These are phyloP conservation scores for Cryptomyrus ogoouensis DNA, from an alignment of 2,113 vertebrate genomes.

Conservation along the genomic window DNA sequence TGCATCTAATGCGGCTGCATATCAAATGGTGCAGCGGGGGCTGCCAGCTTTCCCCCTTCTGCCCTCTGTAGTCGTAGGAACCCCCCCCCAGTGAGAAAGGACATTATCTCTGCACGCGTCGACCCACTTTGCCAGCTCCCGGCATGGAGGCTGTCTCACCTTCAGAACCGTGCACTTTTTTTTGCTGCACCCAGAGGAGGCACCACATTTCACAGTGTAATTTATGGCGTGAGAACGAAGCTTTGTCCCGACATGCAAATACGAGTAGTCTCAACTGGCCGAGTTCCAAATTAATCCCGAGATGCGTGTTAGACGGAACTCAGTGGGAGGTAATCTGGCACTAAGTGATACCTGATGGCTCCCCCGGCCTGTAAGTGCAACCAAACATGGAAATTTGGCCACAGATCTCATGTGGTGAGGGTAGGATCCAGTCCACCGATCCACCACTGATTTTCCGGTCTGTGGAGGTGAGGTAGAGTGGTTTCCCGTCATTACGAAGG, in stretches of 20 bases:
- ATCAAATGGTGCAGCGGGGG: background rate
- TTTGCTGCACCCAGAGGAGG: background rate
- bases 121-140: background rate
- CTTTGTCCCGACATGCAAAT: background rate
- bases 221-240: background rate
- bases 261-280: background rate
- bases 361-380: background rate
- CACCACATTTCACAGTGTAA: background rate
- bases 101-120: background rate
- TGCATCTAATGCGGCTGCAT: background rate
- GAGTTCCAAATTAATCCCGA: background rate
- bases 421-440: background rate
- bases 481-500: background rate
- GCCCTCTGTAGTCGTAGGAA: background rate
- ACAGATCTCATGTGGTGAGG: background rate
- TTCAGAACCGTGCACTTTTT: background rate
- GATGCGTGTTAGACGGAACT: background rate
- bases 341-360: background rate
- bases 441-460: background rate
- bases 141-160: background rate
- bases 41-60: background rate
- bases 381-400: background rate
- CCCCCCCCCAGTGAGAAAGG: background rate
- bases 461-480: background rate
- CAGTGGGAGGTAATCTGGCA: background rate